These are phyloP conservation scores for Graphium colonna DNA, from an alignment of 2,888 invertebrate species.

Conservation along the genomic window DNA sequence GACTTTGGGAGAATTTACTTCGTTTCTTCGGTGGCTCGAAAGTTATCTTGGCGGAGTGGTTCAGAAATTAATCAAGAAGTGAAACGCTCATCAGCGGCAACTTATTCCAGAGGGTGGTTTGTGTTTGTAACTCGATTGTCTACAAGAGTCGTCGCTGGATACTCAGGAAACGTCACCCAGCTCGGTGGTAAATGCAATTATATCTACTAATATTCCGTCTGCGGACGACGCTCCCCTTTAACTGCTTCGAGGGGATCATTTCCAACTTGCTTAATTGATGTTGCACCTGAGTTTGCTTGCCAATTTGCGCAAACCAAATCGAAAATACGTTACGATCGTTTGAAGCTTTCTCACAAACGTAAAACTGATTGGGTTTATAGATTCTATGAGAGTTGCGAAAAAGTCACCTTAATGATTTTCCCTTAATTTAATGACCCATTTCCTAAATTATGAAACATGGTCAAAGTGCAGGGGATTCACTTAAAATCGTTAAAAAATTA, in stretches of 20 bases:
- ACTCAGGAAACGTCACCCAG: conserved; percentile 70
- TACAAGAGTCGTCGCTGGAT: conserved; percentile 65
- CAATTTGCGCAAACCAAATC: conserved; percentile 30
- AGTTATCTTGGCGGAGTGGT: conserved; percentile 11
- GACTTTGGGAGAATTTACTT: conserved; percentile 4
- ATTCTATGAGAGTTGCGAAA: background rate
- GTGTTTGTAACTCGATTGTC: conserved; percentile 74
- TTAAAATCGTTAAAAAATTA: no score
- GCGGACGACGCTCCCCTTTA: conserved; percentile 60
- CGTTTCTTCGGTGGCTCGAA: background rate
- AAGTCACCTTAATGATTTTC: no score
- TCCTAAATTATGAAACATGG: no score
- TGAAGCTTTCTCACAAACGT: background rate
- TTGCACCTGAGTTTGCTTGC: conserved; percentile 53
- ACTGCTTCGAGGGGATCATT: conserved; percentile 60
- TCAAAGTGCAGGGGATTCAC: background rate
- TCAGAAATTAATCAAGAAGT: conserved; percentile 56
- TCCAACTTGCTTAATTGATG: conserved; percentile 56
- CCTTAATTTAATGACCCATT: no score
- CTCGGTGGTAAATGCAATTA: conserved; percentile 77
- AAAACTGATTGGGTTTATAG: background rate
- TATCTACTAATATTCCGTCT: conserved; percentile 74
- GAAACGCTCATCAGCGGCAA: conserved; percentile 68
- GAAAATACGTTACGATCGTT: background rate
- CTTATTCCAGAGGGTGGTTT: conserved; percentile 72